These are phyloP conservation scores for Monochamus saltuarius DNA, from an alignment of 1,140 invertebrate species.

Conservation along the genomic window DNA sequence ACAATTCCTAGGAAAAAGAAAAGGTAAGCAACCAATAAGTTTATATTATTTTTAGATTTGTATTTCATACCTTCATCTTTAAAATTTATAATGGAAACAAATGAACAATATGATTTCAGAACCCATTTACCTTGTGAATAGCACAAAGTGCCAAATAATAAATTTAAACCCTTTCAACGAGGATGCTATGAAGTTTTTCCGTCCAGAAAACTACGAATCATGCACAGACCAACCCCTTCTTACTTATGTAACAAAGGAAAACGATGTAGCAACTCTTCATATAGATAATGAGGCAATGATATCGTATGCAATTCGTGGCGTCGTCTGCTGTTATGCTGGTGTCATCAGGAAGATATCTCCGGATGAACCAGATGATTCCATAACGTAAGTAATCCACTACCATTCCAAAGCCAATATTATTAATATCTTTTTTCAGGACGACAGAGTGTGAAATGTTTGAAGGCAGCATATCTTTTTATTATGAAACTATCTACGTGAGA, in stretches of 20 bases:
- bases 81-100: no score
- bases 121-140: conserved; percentile 64
- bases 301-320: conserved; percentile 30
- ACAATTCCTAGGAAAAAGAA: no score
- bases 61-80: no score
- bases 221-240: conserved; percentile 54
- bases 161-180: conserved; percentile 67
- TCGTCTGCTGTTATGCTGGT: conserved; percentile 35
- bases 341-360: conserved; percentile 14
- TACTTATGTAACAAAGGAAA: conserved; percentile 39
- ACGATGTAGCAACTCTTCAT: conserved; percentile 34
- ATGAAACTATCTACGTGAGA: conserved; percentile 53
- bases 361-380: conserved; percentile 30
- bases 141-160: conserved; percentile 67
- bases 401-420: no score
- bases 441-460: conserved; percentile 53
- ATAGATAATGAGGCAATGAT: conserved; percentile 31
- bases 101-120: no score
- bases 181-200: conserved; percentile 63
- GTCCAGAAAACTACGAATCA: conserved; percentile 57
- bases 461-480: conserved; percentile 46
- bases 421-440: conserved; percentile 44
- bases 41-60: no score
- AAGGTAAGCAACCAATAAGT: no score
- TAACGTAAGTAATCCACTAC: conserved; percentile 36